Conservation (phyloP, 2,888 invertebrate genomes). For the Calliphora vomitoria region DNA sequence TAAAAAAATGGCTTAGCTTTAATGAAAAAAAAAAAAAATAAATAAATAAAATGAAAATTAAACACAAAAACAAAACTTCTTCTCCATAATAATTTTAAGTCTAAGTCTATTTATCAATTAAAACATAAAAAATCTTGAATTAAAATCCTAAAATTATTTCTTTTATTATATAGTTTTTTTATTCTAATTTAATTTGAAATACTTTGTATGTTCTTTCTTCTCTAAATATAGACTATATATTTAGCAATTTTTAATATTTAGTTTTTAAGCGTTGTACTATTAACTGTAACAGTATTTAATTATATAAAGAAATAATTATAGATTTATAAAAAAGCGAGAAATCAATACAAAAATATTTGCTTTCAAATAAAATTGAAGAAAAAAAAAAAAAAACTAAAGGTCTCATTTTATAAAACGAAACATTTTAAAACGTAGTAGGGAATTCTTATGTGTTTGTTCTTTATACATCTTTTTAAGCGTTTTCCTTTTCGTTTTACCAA, state of each 20-base stretch:
- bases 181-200: not conserved
- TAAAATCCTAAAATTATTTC: not conserved
- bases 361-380: slow-evolving; percentile 15
- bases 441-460: too few species aligned
- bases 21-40: slow-evolving; percentile 15
- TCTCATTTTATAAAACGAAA: too few species aligned
- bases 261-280: slow-evolving; percentile 55
- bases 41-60: not conserved
- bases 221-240: not conserved
- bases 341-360: not conserved
- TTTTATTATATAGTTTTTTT: not conserved
- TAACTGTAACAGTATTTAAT: slow-evolving; percentile 61
- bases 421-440: too few species aligned
- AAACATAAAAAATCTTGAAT: not conserved
- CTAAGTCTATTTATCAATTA: slow-evolving; percentile 16
- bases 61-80: not conserved
- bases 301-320: slow-evolving; percentile 10
- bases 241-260: slow-evolving; percentile 48
- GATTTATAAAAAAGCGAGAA: not conserved
- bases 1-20: slow-evolving; percentile 37
- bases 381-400: not conserved
- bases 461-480: too few species aligned
- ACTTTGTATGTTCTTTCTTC: not conserved
- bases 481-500: too few species aligned
- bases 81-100: not conserved